phyloP scores from a whole-genome alignment of 2,797 vertebrate genomes.

The Sparidentex hasta region DNA sequence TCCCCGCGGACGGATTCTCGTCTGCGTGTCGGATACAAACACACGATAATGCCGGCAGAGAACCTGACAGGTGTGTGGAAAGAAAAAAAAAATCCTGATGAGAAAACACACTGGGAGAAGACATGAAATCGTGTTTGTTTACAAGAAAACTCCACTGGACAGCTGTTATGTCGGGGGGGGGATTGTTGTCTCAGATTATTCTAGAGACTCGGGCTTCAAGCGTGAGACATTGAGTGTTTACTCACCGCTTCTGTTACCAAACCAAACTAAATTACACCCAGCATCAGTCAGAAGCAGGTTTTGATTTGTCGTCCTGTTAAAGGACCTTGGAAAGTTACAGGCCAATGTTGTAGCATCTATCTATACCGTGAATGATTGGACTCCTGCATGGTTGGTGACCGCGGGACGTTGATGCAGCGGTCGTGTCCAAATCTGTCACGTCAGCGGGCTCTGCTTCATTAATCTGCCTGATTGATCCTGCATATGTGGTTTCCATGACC shows the following conservation, averaged over 20 bases:
- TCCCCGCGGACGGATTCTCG: no score
- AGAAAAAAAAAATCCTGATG: no score
- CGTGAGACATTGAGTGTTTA: background rate
- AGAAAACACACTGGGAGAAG: background rate
- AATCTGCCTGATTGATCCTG: slow-evolving; percentile 67
- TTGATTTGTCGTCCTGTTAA: background rate
- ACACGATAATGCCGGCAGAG: no score
- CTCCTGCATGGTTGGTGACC: background rate
- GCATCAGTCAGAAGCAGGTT: no score
- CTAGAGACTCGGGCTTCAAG: background rate
- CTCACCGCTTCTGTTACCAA: background rate
- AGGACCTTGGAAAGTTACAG: slow-evolving; percentile 7
- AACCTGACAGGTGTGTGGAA: no score
- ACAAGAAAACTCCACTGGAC: background rate
- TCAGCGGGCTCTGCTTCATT: slow-evolving; percentile 64
- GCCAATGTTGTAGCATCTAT: background rate
- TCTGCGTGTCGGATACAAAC: no score
- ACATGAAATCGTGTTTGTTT: background rate
- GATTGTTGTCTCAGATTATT: background rate
- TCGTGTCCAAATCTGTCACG: slow-evolving; percentile 45
- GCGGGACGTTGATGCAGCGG: slow-evolving; percentile 29
- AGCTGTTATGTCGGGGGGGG: no score
- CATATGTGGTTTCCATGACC: slow-evolving; percentile 46
- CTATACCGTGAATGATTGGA: background rate
- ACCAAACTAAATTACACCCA: no score